Evolutionary conservation across 2,797 vertebrate genomes (phyloP).

Genomic region (Crocodylus rhombifer): DNA sequence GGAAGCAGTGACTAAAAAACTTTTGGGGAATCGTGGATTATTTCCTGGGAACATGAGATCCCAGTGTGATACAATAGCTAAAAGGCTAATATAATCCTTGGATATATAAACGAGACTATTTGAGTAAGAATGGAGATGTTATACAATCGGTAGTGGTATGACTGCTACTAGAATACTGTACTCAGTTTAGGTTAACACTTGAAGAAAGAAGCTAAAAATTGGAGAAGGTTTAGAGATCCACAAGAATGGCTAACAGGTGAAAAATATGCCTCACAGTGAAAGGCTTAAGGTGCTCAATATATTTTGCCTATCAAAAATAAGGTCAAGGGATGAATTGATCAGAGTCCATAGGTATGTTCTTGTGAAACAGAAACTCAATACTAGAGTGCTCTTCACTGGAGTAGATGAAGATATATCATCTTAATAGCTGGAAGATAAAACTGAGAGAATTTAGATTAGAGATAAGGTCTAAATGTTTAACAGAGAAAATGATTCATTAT

Average conservation of each 20-base stretch:
- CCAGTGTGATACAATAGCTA: no score
- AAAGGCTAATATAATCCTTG: no score
- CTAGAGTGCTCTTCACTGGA: not conserved
- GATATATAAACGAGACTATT: no score
- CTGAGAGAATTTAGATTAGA: not conserved
- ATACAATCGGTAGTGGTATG: no score
- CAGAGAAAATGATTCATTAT: not conserved
- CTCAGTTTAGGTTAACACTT: not conserved
- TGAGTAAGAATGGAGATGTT: no score
- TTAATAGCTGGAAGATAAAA: slow-evolving; percentile 9
- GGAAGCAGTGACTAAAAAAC: no score
- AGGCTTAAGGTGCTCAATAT: not conserved
- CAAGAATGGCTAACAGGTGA: not conserved
- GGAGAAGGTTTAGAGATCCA: not conserved
- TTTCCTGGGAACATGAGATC: no score
- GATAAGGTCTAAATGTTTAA: not conserved
- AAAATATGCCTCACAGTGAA: not conserved
- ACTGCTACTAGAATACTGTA: no score
- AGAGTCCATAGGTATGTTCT: not conserved
- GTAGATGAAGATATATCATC: not conserved
- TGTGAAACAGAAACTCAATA: not conserved
- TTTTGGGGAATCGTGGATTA: no score
- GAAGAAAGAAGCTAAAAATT: not conserved
- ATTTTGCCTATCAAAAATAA: slow-evolving; percentile 8
- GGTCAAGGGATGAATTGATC: not conserved